Percentiles rank a stretch among this genome's conserved stretches.
These are phyloP conservation scores for Synanceia verrucosa DNA, from an alignment of 2,797 vertebrate genomes.

Conservation along the genomic window DNA sequence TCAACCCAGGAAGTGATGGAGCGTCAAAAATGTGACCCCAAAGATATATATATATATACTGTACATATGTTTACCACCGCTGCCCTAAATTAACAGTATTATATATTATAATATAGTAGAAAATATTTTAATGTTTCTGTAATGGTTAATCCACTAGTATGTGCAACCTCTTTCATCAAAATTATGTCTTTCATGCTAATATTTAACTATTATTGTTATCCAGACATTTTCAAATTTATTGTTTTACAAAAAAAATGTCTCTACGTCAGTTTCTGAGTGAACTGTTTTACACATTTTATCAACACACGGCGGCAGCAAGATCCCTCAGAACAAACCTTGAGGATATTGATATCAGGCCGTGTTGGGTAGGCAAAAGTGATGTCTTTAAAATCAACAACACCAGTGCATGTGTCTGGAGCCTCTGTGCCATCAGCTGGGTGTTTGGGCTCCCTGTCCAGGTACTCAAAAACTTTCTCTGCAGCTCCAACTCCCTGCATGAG, in stretches of 20 bases:
- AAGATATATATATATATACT: not conserved
- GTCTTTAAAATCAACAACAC: constrained; percentile 92
- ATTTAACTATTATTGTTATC: too few species aligned
- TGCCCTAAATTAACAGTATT: too few species aligned
- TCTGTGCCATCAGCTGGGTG: constrained; percentile 84
- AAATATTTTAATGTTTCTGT: too few species aligned
- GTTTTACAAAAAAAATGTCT: too few species aligned
- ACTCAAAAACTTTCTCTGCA: constrained; percentile 96
- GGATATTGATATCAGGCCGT: constrained; percentile 85
- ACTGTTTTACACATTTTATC: not conserved
- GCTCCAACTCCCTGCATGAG: constrained; percentile 97
- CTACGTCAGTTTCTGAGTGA: too few species aligned
- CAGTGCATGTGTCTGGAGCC: constrained; percentile 85
- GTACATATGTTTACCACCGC: too few species aligned
- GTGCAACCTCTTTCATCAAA: too few species aligned
- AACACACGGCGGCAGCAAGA: not conserved
- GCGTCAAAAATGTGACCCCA: not conserved
- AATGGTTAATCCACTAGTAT: too few species aligned
- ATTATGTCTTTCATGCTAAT: too few species aligned
- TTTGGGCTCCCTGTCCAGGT: constrained; percentile 89
- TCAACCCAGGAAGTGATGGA: too few species aligned
- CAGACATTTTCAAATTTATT: too few species aligned
- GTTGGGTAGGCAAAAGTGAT: constrained; percentile 92
- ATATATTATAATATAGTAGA: too few species aligned
- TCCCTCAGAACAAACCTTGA: constrained; percentile 83